Evolutionary conservation across 2,797 vertebrate genomes (phyloP).

Genomic region (Eupleurogrammus muticus): DNA sequence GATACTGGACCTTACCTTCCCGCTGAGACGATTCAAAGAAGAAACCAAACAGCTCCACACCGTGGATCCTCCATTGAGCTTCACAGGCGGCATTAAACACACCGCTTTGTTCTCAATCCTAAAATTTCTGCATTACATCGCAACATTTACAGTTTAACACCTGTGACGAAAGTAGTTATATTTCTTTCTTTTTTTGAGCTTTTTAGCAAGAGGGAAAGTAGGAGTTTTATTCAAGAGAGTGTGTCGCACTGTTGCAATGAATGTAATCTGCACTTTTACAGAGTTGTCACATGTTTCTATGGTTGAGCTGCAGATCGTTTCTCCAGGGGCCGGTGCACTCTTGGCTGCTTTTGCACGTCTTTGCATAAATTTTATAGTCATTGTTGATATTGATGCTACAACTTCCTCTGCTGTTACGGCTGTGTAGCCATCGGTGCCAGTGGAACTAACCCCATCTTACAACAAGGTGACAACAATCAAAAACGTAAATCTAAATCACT

Average conservation of each 20-base stretch:
- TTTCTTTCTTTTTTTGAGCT: too few species aligned
- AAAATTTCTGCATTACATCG: neutral
- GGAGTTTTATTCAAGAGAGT: neutral
- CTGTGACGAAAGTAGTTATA: neutral
- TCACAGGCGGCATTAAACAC: neutral
- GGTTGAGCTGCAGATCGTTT: too few species aligned
- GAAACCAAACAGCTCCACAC: conserved; percentile 6
- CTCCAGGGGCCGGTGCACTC: too few species aligned
- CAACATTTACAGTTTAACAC: neutral
- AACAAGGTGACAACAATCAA: neutral
- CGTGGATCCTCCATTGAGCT: neutral
- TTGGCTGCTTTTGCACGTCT: too few species aligned
- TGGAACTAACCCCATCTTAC: neutral
- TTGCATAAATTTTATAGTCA: too few species aligned
- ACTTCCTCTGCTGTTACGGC: neutral
- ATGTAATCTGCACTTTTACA: too few species aligned
- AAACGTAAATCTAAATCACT: neutral
- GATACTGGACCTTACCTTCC: neutral
- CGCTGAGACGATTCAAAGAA: too few species aligned
- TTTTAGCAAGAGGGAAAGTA: neutral
- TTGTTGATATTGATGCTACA: too few species aligned
- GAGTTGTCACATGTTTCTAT: too few species aligned
- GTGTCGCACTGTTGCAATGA: too few species aligned
- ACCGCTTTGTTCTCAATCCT: conserved; percentile 11
- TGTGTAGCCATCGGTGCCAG: neutral